A percentile compares a stretch with the other conserved stretches of the same genome.
Evolutionary conservation across 2,113 vertebrate genomes (phyloP).

Genomic region (Microtus montanus): DNA sequence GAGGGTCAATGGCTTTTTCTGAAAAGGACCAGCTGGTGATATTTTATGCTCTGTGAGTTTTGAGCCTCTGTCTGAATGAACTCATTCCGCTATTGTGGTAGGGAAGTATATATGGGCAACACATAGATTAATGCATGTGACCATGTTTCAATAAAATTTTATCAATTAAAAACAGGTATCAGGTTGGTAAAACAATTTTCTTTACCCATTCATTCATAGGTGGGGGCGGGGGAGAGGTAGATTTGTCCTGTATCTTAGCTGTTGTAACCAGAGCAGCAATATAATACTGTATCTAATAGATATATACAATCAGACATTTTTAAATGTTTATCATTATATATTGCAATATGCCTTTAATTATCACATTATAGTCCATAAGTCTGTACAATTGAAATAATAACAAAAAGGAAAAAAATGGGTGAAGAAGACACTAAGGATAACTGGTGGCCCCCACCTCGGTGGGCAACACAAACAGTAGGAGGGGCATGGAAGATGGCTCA

Average conservation of each 20-base stretch:
- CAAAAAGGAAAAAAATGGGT: neutral
- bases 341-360: neutral
- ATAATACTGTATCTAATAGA: neutral
- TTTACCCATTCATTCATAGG: neutral
- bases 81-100: neutral
- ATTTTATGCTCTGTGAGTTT: neutral
- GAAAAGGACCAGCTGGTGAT: neutral
- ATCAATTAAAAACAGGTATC: neutral
- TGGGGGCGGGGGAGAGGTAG: neutral
- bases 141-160: constrained; percentile 42
- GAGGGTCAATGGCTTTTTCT: neutral
- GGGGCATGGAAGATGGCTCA: neutral
- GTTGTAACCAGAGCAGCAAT: neutral
- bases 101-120: neutral
- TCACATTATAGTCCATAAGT: neutral
- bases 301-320: neutral
- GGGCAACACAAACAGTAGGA: neutral
- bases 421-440: neutral
- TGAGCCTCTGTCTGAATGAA: neutral
- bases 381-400: neutral
- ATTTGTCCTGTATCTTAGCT: neutral
- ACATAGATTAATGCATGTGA: neutral
- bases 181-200: neutral
- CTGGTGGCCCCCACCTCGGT: neutral
- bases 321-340: neutral